Percentiles rank a stretch among this genome's conserved stretches.
Conservation (phyloP, 2,888 invertebrate species). For the Acanthoscelides obtectus region DNA sequence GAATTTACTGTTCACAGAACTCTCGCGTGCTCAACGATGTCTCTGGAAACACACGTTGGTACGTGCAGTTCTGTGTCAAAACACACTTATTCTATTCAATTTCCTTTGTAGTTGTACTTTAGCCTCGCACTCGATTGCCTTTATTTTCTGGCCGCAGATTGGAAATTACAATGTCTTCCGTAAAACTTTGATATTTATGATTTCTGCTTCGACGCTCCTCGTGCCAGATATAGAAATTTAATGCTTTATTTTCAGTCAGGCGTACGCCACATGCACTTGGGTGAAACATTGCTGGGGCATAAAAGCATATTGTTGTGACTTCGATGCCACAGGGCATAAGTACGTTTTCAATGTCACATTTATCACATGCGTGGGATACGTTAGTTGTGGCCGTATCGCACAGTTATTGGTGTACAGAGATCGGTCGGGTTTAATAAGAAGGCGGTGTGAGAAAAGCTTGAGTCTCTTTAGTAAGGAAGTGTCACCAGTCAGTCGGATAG, state of each 20-base stretch:
- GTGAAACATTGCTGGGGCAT: background rate
- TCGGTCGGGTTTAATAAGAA: too few relatives aligned
- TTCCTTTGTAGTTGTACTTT: constrained; percentile 18
- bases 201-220: constrained; percentile 17
- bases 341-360: too few relatives aligned
- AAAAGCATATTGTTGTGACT: background rate
- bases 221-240: constrained; percentile 5
- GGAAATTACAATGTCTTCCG: constrained; percentile 21
- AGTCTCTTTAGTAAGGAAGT: too few relatives aligned
- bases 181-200: constrained; percentile 22
- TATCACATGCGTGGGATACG: too few relatives aligned
- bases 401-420: too few relatives aligned
- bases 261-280: background rate
- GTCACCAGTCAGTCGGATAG: too few relatives aligned
- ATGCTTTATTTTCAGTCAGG: background rate
- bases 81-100: constrained; percentile 18
- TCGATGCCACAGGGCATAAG: too few relatives aligned
- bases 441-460: too few relatives aligned
- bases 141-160: constrained; percentile 21
- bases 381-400: too few relatives aligned
- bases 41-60: constrained; percentile 9
- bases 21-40: background rate
- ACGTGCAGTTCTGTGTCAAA: constrained; percentile 13
- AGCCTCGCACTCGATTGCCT: constrained; percentile 16
- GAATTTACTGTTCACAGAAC: background rate